Conservation (phyloP, 2,113 vertebrate genomes). For the Cynocephalus volans region DNA sequence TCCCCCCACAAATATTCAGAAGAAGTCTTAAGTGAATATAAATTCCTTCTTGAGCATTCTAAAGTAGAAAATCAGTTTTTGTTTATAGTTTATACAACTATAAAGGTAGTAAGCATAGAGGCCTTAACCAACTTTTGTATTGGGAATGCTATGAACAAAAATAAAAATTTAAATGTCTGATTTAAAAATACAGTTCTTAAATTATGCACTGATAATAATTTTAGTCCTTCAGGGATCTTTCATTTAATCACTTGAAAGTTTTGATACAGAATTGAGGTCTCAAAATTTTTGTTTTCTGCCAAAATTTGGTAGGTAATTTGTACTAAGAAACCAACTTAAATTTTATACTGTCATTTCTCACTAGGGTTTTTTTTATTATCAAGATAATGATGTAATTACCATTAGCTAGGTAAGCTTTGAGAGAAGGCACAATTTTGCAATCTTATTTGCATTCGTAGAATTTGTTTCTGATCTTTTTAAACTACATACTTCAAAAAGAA, state of each 20-base stretch:
- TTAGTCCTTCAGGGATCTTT: not conserved
- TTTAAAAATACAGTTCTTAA: slow-evolving; percentile 16
- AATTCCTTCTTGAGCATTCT: not conserved
- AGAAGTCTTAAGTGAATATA: slow-evolving; percentile 22
- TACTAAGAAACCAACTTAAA: slow-evolving; percentile 26
- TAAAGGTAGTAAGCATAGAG: not conserved
- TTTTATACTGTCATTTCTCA: slow-evolving; percentile 10
- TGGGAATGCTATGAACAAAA: slow-evolving; percentile 5
- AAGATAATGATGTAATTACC: not conserved
- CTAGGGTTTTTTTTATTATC: not conserved
- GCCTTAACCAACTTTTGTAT: not conserved
- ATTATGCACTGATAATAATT: not conserved
- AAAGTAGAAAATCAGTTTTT: slow-evolving; percentile 9
- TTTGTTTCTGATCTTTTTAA: slow-evolving; percentile 26
- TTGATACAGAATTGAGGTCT: slow-evolving; percentile 41
- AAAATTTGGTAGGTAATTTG: slow-evolving; percentile 33
- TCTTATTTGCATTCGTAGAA: not conserved
- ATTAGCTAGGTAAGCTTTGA: not conserved
- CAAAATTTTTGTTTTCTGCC: slow-evolving; percentile 35
- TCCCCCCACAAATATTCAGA: not conserved
- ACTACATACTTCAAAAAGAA: not conserved
- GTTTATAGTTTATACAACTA: not conserved
- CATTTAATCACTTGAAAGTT: not conserved
- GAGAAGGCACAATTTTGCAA: not conserved
- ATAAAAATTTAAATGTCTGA: not conserved